phyloP scores from a whole-genome alignment of 1,140 invertebrate species.

The Cydia amplana region DNA sequence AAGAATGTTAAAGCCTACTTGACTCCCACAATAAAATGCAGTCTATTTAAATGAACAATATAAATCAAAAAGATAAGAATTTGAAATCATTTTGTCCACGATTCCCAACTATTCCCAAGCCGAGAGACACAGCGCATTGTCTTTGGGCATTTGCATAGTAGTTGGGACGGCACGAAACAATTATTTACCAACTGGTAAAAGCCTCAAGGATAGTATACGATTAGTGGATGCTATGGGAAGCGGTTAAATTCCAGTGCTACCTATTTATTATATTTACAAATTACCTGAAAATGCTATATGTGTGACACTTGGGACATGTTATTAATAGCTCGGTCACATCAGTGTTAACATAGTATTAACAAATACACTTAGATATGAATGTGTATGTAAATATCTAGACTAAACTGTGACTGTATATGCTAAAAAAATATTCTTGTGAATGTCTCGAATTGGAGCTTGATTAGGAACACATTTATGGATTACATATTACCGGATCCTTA shows the following conservation, averaged over 20 bases:
- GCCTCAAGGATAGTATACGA: constrained; percentile 17
- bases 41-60: constrained; percentile 13
- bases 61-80: constrained; percentile 17
- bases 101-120: constrained; percentile 29
- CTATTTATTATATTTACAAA: no score
- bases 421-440: no score
- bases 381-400: no score
- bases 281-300: no score
- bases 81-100: constrained; percentile 31
- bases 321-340: no score
- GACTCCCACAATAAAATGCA: not conserved
- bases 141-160: constrained; percentile 26
- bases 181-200: constrained; percentile 34
- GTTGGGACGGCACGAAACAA: constrained; percentile 33
- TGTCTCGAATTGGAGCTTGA: no score
- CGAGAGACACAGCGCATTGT: constrained; percentile 33
- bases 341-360: no score
- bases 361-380: no score
- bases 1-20: constrained; percentile 3
- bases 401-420: no score
- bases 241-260: not conserved
- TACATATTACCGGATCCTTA: no score
- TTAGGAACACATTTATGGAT: no score
- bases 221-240: not conserved
- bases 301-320: no score